Conservation (phyloP, 2,113 vertebrate genomes). For the Osmerus eperlanus region DNA sequence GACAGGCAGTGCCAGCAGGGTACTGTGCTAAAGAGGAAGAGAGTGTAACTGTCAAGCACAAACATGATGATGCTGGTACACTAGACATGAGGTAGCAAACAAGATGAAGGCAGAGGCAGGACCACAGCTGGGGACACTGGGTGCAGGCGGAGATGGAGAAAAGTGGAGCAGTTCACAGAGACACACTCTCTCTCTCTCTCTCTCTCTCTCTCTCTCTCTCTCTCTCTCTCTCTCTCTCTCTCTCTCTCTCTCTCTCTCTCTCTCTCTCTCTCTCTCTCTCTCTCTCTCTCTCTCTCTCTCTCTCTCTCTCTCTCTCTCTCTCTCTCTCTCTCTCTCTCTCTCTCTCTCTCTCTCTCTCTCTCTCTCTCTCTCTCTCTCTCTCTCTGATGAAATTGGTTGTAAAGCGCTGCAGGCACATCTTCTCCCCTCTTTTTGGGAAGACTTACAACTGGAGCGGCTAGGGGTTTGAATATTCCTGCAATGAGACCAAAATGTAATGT, state of each 20-base stretch:
- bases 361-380: too few relatives aligned
- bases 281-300: not conserved
- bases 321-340: not conserved
- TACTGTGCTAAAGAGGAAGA: not conserved
- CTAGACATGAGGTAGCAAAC: not conserved
- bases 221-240: not conserved
- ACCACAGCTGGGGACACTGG: not conserved
- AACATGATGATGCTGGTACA: not conserved
- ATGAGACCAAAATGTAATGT: conserved; percentile 54
- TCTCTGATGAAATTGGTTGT: conserved; percentile 54
- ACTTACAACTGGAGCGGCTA: conserved; percentile 29
- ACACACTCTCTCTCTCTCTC: not conserved
- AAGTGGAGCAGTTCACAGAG: not conserved
- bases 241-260: not conserved
- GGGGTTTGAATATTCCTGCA: conserved; percentile 47
- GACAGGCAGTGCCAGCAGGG: not conserved
- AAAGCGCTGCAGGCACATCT: conserved; percentile 32
- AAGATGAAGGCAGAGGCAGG: not conserved
- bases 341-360: not conserved
- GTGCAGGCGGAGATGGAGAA: not conserved
- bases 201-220: not conserved
- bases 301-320: too few relatives aligned
- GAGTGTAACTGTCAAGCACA: not conserved
- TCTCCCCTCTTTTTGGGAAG: not conserved
- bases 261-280: not conserved